Conservation (phyloP, 2,113 vertebrate species). For the Rhabdomys dilectus region DNA sequence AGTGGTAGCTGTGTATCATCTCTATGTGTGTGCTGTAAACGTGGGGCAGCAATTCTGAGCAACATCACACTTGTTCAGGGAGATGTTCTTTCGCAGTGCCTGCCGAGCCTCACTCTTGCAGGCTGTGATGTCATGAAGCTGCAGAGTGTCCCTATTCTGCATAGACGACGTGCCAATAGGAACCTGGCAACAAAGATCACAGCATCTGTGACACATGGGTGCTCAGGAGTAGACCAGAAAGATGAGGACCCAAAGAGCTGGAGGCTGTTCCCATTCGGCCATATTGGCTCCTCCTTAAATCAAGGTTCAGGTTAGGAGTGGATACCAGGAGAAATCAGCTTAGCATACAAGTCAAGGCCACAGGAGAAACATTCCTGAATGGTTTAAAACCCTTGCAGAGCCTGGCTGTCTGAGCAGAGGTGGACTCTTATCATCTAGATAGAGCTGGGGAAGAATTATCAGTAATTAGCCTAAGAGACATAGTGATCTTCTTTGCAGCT, state of each 20-base stretch:
- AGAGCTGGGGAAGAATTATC: background rate
- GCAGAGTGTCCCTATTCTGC: background rate
- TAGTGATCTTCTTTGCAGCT: background rate
- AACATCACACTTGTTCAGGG: background rate
- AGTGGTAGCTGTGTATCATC: too few species aligned
- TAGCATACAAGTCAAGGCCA: background rate
- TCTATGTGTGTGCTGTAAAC: background rate
- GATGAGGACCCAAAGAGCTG: background rate
- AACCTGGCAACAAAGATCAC: too few species aligned
- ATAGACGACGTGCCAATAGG: background rate
- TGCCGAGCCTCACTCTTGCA: too few species aligned
- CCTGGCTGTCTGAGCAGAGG: background rate
- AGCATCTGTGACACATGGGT: background rate
- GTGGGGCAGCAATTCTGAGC: background rate
- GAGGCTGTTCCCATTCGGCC: background rate
- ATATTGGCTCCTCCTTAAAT: background rate
- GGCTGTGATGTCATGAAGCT: background rate
- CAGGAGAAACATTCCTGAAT: background rate
- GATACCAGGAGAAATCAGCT: background rate
- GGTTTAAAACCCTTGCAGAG: background rate
- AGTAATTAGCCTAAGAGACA: background rate
- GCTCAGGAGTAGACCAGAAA: background rate
- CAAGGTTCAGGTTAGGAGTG: background rate
- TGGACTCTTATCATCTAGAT: rapidly evolving
- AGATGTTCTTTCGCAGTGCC: background rate